These are phyloP conservation scores for Anas capensis DNA, from an alignment of 2,797 vertebrate genomes.

Conservation along the genomic window DNA sequence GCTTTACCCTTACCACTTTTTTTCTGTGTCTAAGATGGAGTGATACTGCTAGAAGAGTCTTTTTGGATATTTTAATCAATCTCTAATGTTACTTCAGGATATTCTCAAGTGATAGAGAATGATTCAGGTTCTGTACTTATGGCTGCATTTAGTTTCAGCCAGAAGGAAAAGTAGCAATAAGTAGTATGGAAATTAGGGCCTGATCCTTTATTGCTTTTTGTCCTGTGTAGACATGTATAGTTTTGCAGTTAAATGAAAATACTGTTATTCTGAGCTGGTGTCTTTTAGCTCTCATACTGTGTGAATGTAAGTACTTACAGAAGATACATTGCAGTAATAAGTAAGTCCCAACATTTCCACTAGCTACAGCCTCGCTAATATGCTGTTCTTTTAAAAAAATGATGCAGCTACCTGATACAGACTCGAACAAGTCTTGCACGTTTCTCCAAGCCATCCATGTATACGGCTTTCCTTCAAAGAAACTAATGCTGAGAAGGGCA, in stretches of 20 bases:
- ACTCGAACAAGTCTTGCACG: background rate
- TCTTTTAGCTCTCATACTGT: background rate
- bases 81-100: background rate
- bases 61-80: background rate
- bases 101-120: background rate
- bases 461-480: background rate
- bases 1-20: background rate
- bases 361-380: background rate
- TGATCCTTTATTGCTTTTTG: slow-evolving; percentile 9
- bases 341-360: background rate
- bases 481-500: background rate
- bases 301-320: background rate
- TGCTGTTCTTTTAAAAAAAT: background rate
- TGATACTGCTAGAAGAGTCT: background rate
- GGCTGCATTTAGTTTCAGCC: slow-evolving; percentile 1
- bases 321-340: slow-evolving; percentile 7
- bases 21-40: background rate
- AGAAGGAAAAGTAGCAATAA: slow-evolving; percentile 51
- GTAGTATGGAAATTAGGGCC: slow-evolving; percentile 1
- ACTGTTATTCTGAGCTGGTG: background rate
- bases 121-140: background rate
- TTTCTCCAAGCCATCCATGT: background rate
- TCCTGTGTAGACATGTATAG: background rate
- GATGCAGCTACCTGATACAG: background rate
- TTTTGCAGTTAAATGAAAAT: slow-evolving; percentile 12